Evolutionary conservation across 2,797 vertebrate species (phyloP), one percentile per base, ranked within the genome.

Genomic region (Podargus strigoides): DNA sequence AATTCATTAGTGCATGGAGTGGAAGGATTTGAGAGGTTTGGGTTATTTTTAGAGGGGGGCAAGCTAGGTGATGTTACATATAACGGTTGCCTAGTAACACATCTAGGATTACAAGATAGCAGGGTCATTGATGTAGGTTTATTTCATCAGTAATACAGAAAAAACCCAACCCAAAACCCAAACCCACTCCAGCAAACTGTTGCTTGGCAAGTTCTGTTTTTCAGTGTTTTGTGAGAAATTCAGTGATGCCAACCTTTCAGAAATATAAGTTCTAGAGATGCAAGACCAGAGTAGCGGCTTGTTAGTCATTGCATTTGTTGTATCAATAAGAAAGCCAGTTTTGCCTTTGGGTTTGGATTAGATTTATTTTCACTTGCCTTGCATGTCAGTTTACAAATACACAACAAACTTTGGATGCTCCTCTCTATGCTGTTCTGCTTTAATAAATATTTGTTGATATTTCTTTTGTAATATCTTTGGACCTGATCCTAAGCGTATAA

Each of bases 81-180:
- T 85, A 90, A 63, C 82, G 90, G 88, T 95, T 95, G 94, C 89
- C 53, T 92, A 73, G 94, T 77, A 94, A 92, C 85, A 80, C 39
- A 76, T 76, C 68, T 59, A 78, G 79, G 75, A 87, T 93, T 80
- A 72, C 55, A 74, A 70, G 47, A 83, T 28, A 91, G 68, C 60
- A 67, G 84, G 81, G 92, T 92, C 81, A 87, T 56, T 83, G 84
- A 68, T 70, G 50, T 60, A 83, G 75, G 62, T 36, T 85, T 79
- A 82, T 87, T 91, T 87, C 37, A 87, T 80, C 79, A 64, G 49
- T 58, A 91, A 91, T 59, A 74, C 17, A 68, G 34, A 70, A 67
- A 67, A 28, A 42, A 19, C 12, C 32, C 39, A 72, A 53, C 63
- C 62, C 6, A 23, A 32, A 56, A 56, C 7, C 15, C 7, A 84